Evolutionary conservation across 2,888 invertebrate genomes (phyloP), one percentile per base, ranked within the genome.

Genomic region (Stenotaenia linearis): DNA sequence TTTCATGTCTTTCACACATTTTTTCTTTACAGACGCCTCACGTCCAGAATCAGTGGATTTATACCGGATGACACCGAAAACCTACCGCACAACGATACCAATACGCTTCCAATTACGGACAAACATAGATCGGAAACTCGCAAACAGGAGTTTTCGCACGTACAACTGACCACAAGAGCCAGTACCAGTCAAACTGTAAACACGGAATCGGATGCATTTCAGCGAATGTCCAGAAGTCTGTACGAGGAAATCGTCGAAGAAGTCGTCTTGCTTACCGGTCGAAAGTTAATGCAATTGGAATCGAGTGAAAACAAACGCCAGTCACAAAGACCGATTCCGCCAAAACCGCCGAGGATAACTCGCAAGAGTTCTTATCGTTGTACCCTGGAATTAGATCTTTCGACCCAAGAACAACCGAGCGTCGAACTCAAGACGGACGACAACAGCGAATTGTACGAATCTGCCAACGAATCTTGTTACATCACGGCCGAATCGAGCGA

Each of bases 401-500:
- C n/a, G n/a, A n/a, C n/a, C n/a, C n/a, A n/a, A n/a, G n/a, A n/a
- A n/a, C n/a, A n/a, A n/a, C n/a, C n/a, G n/a, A n/a, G n/a, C n/a
- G n/a, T n/a, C n/a, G n/a, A 32, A 32, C 32, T 32, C 32, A 40
- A 77, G 23, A 18, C 21, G 40, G 76, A 76, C 15, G 32, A 25
- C 18, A 32, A 76, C 15, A 76, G 35, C 76, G 76, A 76, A 35
- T 10, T n/a, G 18, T 78, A 78, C 21, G 56, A 78, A 28, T 78
- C 78, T 15, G 69, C 78, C 9, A 78, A 35, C 61, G 78, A 78
- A 78, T 78, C 78, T n/a, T 78, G 78, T 61, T 78, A 78, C 78
- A 28, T 78, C 12, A 78, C 78, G 5, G 78, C 78, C 25, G 78
- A 78, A 61, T 78, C 78, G 32, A n/a, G n/a, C n/a, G n/a, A n/a